Evolutionary conservation across 2,888 invertebrate genomes (phyloP), one percentile per base, ranked within the genome.

Genomic region (Chalcosyrphus nemorum): DNA sequence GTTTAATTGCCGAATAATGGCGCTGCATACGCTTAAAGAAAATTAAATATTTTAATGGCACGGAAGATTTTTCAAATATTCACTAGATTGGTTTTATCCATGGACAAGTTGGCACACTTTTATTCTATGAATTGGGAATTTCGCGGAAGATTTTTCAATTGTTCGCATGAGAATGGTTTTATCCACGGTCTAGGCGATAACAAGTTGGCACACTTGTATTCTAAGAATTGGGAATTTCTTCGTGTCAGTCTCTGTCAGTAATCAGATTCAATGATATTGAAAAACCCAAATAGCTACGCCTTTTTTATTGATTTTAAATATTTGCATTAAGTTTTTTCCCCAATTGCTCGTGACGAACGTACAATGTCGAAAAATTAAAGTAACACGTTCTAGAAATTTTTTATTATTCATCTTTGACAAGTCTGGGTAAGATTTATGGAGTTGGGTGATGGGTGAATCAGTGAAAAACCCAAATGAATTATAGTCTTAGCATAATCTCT

Each of bases 251-350:
- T 4, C n/a, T 13, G 5, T 4, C n/a, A 6, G 5, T 24, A 13
- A 2, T 6, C 47, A 47, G 13, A 24, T 21, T 47, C 5, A 9
- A 11, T 6, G n/a, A 15, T 13, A 7, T 52, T 24, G 9, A 6
- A 24, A 52, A 52, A 52, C 29, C 52, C 52, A 52, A 24, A n/a
- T 45, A n/a, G n/a, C n/a, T n/a, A n/a, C n/a, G n/a, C n/a, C 9
- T 19, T 15, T 19, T 45, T 21, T 45, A 17, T 21, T 45, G 13
- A 38, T 38, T 38, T 38, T 38, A 17, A 17, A 43, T 21, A 11
- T 50, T 50, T 24, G 38, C 13, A 50, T 24, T 24, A 50, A 1
- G 17, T 50, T 24, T 38, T 38, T 38, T 13, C 38, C 38, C 38
- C n/a, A 24, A 11, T n/a, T n/a, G 47, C 24, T 50, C 24, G 24